These are phyloP conservation scores for Syrrhaptes paradoxus DNA, from an alignment of 2,113 vertebrate genomes.

Conservation along the genomic window DNA sequence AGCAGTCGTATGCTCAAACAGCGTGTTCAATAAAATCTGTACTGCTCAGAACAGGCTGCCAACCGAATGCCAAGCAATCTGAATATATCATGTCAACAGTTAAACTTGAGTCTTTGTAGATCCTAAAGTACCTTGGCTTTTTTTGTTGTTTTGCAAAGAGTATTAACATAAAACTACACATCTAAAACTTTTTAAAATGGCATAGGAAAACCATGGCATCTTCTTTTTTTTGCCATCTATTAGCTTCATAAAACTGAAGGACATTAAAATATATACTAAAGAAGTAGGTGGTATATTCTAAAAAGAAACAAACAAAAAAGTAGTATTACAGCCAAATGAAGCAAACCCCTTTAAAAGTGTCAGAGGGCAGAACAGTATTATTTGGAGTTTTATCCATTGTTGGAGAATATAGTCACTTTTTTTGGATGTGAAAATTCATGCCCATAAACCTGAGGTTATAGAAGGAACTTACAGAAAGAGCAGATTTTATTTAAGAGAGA, in stretches of 20 bases:
- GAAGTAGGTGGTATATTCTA: background rate
- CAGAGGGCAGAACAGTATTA: background rate
- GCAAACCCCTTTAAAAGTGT: background rate
- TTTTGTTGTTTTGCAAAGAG: background rate
- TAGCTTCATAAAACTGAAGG: background rate
- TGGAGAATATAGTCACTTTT: background rate
- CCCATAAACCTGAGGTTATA: background rate
- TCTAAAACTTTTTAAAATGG: background rate
- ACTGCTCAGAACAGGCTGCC: background rate
- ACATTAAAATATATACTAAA: background rate
- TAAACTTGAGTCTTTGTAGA: background rate
- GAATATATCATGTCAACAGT: background rate
- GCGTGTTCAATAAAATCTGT: background rate
- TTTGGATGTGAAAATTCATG: background rate
- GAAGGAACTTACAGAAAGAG: background rate
- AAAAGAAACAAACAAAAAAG: background rate
- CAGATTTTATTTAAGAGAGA: background rate
- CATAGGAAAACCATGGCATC: background rate
- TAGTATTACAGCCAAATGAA: background rate
- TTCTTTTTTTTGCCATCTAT: background rate
- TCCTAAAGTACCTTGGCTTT: background rate
- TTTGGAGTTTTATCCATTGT: background rate
- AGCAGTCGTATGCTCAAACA: background rate
- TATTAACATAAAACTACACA: rapidly evolving
- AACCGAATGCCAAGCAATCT: background rate